Base-by-base conservation (phyloP, 2,888 invertebrate genomes). In the Pheosia tremula region DNA sequence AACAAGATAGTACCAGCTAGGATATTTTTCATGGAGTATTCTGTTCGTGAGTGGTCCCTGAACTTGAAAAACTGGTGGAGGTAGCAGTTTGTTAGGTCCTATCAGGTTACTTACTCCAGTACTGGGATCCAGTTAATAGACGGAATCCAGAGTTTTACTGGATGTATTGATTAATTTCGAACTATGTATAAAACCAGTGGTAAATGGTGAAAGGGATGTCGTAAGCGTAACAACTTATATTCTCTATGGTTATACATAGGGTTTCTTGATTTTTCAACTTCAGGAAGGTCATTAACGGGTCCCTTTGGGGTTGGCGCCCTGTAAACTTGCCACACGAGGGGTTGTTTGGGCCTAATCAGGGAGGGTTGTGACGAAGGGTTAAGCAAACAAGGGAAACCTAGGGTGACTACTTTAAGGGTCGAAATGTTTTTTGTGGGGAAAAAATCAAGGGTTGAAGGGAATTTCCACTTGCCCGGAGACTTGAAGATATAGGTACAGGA, bases 191-290 rank as follows among this genome's bases (percentile, higher is more conserved):
- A 24, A 24, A 24, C 24, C 24, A 24, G 24, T 24, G 0, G 24
- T 24, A 24, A 24, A 24, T 24, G 24, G 24, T 24, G 24, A 24
- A 24, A 2, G 24, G 5, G 49, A n/a, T n/a, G n/a, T n/a, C n/a
- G n/a, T n/a, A n/a, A n/a, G n/a, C n/a, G 60, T 58, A 56, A 62
- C 62, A 3, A 41, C 6, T 0, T 41, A 3, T 0, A 41, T 41
- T 41, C 1, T 41, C 0, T 41, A 41, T 5, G 0, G 0, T 7
- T 41, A 41, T 41, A 41, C 41, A 41, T 41, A 3, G n/a, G 58
- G 57, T 79, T 79, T 72, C 74, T 82, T 84, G 82, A 81, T 80
- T 78, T 80, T 79, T 72, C 72, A 74, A 70, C 78, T 69, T 66
- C 75, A 66, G 69, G 62, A 71, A 71, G 81, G 79, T 82, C 83